Evolutionary conservation across 2,888 invertebrate genomes (phyloP).

Genomic region (Nemapogon koenigi): DNA sequence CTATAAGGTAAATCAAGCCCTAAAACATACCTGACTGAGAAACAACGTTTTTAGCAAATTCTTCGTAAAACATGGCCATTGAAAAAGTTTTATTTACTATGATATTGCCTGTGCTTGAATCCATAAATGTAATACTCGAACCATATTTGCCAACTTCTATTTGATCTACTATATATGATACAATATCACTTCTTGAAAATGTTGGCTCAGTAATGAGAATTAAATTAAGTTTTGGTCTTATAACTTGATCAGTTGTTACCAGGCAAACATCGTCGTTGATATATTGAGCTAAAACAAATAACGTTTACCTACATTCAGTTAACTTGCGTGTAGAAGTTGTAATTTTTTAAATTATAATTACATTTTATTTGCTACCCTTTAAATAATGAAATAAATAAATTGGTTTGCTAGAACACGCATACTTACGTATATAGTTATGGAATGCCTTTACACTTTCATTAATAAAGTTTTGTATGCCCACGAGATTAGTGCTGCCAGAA

Average conservation of each 20-base stretch:
- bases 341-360: too few species aligned
- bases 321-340: too few species aligned
- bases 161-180: conserved; percentile 60
- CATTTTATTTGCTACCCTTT: too few species aligned
- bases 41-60: conserved; percentile 16
- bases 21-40: conserved; percentile 12
- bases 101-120: conserved; percentile 52
- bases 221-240: conserved; percentile 45
- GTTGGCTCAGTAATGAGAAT: conserved; percentile 65
- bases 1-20: too few species aligned
- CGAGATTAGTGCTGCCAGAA: conserved; percentile 45
- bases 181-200: conserved; percentile 14
- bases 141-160: conserved; percentile 63
- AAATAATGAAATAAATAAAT: too few species aligned
- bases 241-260: conserved; percentile 18
- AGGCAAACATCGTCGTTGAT: conserved; percentile 47
- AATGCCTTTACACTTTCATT: conserved; percentile 45
- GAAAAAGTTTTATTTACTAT: conserved; percentile 61
- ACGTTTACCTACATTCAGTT: not conserved
- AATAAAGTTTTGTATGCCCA: conserved; percentile 44
- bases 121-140: conserved; percentile 64
- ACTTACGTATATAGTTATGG: conserved; percentile 62
- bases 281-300: conserved; percentile 25
- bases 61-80: conserved; percentile 52
- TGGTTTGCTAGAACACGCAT: too few species aligned